Percentiles rank a stretch among this genome's conserved stretches.
Conservation (phyloP, 2,113 vertebrate genomes). For the Tylochromis polylepis region DNA sequence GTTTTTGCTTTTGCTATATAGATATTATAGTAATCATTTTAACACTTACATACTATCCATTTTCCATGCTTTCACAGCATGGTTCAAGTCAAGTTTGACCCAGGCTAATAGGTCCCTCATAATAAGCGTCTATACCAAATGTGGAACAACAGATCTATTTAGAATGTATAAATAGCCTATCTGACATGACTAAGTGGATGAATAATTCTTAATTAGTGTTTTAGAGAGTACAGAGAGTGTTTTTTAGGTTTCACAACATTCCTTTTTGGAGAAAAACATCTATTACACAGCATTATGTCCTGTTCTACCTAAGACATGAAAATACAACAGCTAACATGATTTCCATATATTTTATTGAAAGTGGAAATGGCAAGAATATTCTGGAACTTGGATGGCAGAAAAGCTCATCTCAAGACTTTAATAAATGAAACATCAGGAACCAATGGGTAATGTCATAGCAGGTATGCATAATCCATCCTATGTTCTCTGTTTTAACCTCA, state of each 20-base stretch:
- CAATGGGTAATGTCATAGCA: not conserved
- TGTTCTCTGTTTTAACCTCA: not conserved
- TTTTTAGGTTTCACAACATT: not conserved
- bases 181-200: not conserved
- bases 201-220: not conserved
- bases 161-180: not conserved
- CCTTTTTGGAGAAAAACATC: not conserved
- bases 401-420: not conserved
- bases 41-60: not conserved
- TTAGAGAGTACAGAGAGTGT: fast-evolving
- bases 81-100: not conserved
- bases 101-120: not conserved
- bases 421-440: not conserved
- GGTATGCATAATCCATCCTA: fast-evolving
- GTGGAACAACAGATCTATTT: not conserved
- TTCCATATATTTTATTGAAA: not conserved
- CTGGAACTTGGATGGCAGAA: not conserved
- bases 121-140: not conserved
- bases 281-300: not conserved
- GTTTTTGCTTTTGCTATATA: not conserved
- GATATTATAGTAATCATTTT: not conserved
- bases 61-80: not conserved
- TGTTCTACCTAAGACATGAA: not conserved
- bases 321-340: not conserved
- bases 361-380: not conserved